phyloP scores from a whole-genome alignment of 2,888 invertebrate species.

The Torymus tubicola region DNA sequence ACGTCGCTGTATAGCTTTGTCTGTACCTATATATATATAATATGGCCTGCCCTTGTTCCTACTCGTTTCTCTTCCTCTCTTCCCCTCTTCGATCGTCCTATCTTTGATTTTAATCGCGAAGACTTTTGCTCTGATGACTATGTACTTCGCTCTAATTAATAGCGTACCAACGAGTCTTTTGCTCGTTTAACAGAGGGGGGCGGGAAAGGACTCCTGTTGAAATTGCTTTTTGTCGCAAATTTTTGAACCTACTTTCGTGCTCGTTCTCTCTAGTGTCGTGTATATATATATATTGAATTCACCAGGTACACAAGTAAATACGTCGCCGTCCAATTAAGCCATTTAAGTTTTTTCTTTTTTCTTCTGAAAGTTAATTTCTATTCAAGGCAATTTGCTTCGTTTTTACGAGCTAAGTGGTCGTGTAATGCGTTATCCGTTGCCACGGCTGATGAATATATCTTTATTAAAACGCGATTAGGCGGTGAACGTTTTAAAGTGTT shows the following conservation, averaged over 20 bases:
- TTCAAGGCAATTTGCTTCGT: not conserved
- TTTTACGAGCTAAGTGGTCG: conserved; percentile 5
- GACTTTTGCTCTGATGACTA: not conserved
- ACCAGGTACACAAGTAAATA: too few species aligned
- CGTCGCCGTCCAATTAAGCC: too few species aligned
- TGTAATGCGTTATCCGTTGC: not conserved
- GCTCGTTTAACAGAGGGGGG: not conserved
- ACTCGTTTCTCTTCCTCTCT: not conserved
- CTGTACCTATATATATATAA: not conserved
- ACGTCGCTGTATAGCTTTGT: not conserved
- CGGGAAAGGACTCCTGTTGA: too few species aligned
- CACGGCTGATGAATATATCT: too few species aligned
- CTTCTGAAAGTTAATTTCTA: conserved; percentile 5
- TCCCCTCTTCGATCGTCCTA: not conserved
- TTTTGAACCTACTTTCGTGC: too few species aligned
- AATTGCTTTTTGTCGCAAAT: too few species aligned
- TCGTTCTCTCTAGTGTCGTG: too few species aligned
- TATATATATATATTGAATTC: too few species aligned
- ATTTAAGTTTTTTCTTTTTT: too few species aligned
- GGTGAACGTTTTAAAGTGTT: too few species aligned
- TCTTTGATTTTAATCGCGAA: not conserved
- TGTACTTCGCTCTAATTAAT: conserved; percentile 32
- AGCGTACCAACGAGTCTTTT: not conserved
- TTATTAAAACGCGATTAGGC: too few species aligned
- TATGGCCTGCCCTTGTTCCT: conserved; percentile 26